phyloP scores from a whole-genome alignment of 2,113 vertebrate species.

The Tragelaphus scriptus region DNA sequence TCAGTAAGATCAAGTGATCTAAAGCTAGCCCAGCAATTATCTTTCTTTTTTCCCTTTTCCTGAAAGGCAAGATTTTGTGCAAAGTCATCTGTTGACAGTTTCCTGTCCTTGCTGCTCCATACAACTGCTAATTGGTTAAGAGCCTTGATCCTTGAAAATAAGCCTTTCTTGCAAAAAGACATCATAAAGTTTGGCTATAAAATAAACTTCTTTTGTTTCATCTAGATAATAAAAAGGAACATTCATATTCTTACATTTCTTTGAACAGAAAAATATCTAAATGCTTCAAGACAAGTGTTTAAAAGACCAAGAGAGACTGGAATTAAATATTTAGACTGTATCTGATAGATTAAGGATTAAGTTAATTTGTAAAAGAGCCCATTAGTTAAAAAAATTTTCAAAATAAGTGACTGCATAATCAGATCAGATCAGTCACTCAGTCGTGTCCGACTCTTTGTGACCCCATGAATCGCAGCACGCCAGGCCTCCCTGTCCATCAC shows the following conservation, averaged over 20 bases:
- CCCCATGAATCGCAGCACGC: too few species aligned
- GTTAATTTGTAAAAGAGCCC: not conserved
- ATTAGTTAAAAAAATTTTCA: not conserved
- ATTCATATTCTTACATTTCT: not conserved
- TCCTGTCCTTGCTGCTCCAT: not conserved
- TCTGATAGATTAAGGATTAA: not conserved
- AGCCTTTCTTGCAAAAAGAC: not conserved
- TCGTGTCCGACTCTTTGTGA: too few species aligned
- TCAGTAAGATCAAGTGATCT: not conserved
- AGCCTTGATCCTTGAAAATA: constrained; percentile 24
- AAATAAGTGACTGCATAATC: not conserved
- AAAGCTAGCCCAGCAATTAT: not conserved
- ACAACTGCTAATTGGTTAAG: not conserved
- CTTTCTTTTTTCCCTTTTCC: constrained; percentile 1
- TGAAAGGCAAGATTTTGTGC: not conserved
- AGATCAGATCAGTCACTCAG: too few species aligned
- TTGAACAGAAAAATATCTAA: not conserved
- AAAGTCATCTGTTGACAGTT: not conserved
- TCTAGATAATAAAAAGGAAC: not conserved
- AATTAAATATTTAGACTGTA: not conserved
- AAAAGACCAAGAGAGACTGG: not conserved
- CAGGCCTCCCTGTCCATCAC: too few species aligned
- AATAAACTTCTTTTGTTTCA: constrained; percentile 10
- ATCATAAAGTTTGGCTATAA: not conserved
- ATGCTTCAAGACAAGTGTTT: constrained; percentile 13